Evolutionary conservation across 2,888 invertebrate species (phyloP), one percentile per base, ranked within the genome.

Genomic region (Drosophila picticornis): DNA sequence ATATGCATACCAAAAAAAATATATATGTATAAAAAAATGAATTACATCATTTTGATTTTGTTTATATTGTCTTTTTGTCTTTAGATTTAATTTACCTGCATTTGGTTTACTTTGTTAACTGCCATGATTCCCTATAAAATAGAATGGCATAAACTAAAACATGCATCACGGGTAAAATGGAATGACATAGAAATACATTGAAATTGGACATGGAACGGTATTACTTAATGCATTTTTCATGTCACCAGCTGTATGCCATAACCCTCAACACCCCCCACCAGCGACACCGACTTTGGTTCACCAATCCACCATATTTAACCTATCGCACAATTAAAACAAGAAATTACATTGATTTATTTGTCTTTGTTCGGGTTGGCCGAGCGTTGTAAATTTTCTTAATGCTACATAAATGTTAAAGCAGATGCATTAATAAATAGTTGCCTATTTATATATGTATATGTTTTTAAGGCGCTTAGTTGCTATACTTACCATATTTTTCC

Each of bases 221-320:
- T 66, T 74, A 59, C 86, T 83, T 82, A 82, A 82, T 82, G 86
- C 84, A 80, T 69, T 82, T 82, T 86, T 46, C 86, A 55, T 82
- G 82, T 82, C 38, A 55, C 50, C 57, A 65, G 53, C 31, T 69
- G 32, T 32, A 58, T 57, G 53, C 29, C 25, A 34, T 65, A 51
- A 38, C 65, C 9, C 22, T 10, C 1, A 7, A 5, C 11, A 31
- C 16, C 13, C 13, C 9, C 7, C 0, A 27, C 40, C 2, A n/a
- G 11, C 16, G 10, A 10, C 29, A 57, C 27, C 31, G 7, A 46
- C 4, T 16, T 22, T 7, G 11, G 40, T 43, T 10, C 10, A 6
- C 6, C 46, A 2, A 48, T 34, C 13, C 25, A 13, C 5, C 29
- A 67, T 32, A 32, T 38, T 11, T 60, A 51, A 83, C 77, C 77